Base-by-base conservation (phyloP, 2,888 invertebrate species). In the Dasysyrphus albostriatus region DNA sequence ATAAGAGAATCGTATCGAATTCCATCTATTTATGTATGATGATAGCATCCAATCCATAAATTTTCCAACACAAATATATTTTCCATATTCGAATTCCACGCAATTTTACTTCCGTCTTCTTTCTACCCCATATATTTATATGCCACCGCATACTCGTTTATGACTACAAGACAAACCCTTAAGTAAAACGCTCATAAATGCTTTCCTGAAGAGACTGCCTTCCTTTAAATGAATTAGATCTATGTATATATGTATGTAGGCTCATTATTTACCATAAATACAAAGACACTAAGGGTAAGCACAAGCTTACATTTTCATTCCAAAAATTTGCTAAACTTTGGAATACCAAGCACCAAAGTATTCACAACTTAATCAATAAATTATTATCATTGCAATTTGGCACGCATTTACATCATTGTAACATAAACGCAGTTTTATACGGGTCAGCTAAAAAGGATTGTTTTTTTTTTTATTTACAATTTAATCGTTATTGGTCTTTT, bases 331-430 rank as follows among this genome's bases (percentile, higher is more conserved):
- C 19, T 34, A 42, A 74, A 19, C 19, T 16, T 59, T 73, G 44
- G 47, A 76, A 39, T 54, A 16, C 56, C 29, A 70, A 44, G 12
- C 49, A 29, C 19, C 73, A 16, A 56, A 44, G 44, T 74, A 81
- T 81, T 78, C 74, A 70, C 42, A 63, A 65, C 39, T 81, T 39
- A 74, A 81, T 82, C 85, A 81, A 85, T 85, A 85, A 81, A 74
- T 81, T 61, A 59, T 42, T 78, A 74, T 85, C 42, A 85, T 56
- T 77, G 77, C 73, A 77, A 78, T 58, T 63, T 65, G 51, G 29
- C 81, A 81, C 85, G 80, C 81, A 77, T 49, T 74, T 51, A 65
- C 19, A 58, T 34, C 6, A 58, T 8, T 9, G 14, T 14, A 7
- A 24, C 12, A 19, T 61, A 19, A 59, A 12, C 9, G 12, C 37